These are phyloP conservation scores for Melanocharis versteri DNA, from an alignment of 2,113 vertebrate genomes.

Conservation along the genomic window DNA sequence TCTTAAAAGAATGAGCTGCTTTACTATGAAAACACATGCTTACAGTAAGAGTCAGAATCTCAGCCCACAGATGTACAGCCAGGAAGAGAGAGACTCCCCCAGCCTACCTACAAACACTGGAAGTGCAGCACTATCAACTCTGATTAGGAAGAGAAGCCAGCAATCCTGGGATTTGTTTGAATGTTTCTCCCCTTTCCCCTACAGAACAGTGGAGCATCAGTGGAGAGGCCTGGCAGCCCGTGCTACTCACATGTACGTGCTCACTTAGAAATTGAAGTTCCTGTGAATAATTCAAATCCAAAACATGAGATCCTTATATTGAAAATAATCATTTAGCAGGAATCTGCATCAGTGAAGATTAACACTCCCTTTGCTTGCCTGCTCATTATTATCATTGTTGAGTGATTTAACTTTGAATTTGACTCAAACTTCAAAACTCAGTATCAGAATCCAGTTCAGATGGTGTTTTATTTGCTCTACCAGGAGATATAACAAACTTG, in stretches of 20 bases:
- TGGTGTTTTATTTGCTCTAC: background rate
- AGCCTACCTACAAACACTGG: no score
- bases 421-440: background rate
- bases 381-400: background rate
- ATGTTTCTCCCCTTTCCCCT: background rate
- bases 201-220: background rate
- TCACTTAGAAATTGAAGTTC: background rate
- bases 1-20: background rate
- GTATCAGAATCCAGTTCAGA: background rate
- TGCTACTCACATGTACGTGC: background rate
- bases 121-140: background rate
- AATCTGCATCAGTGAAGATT: background rate
- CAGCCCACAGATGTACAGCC: background rate
- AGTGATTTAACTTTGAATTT: background rate
- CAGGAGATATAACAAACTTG: background rate
- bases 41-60: background rate
- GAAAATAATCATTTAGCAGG: background rate
- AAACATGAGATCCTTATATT: background rate
- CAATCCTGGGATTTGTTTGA: accelerated
- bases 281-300: background rate
- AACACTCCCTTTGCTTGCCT: accelerated
- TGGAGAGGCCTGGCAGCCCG: background rate
- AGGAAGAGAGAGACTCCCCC: background rate
- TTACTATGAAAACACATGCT: background rate
- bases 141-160: background rate